A percentile compares a stretch with the other conserved stretches of the same genome.
Evolutionary conservation across 2,797 vertebrate species (phyloP).

Genomic region (Menidia menidia): DNA sequence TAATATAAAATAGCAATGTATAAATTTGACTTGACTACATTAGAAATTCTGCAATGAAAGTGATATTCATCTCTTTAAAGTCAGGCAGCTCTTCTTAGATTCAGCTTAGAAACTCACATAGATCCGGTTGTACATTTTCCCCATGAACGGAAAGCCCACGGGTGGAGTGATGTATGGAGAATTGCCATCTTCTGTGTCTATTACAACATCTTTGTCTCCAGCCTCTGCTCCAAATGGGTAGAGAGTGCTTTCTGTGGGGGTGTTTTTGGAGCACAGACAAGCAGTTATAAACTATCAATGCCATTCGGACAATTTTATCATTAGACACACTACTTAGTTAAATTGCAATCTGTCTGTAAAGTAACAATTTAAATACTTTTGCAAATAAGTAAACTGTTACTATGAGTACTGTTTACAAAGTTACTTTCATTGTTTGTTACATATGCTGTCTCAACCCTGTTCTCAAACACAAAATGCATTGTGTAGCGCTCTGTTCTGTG

Average conservation of each 20-base stretch:
- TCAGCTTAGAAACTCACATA: constrained; percentile 79
- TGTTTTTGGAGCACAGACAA: constrained; percentile 4
- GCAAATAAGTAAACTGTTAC: background rate
- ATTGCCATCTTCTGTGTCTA: constrained; percentile 79
- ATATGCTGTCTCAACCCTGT: background rate
- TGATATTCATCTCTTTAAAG: background rate
- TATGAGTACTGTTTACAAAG: too few relatives aligned
- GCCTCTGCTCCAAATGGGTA: constrained; percentile 83
- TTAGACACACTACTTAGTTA: background rate
- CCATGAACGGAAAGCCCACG: constrained; percentile 81
- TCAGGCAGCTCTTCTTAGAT: background rate
- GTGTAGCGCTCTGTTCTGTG: background rate
- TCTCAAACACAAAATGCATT: background rate
- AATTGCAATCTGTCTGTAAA: background rate
- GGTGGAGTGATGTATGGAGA: constrained; percentile 84
- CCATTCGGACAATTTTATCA: background rate
- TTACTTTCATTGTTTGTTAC: background rate
- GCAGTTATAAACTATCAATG: constrained; percentile 5
- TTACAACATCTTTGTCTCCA: constrained; percentile 74
- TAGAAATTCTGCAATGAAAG: background rate
- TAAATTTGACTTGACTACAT: too few relatives aligned
- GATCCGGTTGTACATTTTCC: constrained; percentile 79
- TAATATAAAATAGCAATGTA: too few relatives aligned
- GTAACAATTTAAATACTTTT: background rate
- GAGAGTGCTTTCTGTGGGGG: constrained; percentile 77